Conservation (phyloP, 2,797 vertebrate species). For the Malurus leucopterus region DNA sequence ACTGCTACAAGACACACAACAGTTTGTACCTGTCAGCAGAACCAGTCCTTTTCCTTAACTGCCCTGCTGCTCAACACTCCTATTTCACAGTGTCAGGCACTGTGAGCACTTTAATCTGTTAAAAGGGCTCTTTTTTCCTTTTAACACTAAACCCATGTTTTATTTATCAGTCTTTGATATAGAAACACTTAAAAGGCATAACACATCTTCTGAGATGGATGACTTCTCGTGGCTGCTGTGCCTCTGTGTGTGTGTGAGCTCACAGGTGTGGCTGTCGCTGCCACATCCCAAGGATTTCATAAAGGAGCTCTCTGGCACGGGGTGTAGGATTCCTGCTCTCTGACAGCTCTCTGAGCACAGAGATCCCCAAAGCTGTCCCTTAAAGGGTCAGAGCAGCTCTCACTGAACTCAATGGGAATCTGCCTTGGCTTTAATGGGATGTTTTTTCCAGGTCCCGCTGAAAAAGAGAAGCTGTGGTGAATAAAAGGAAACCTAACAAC, state of each 20-base stretch:
- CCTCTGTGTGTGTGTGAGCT: neutral
- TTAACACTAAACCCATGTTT: constrained; percentile 59
- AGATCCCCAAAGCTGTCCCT: neutral
- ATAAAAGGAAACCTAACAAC: neutral
- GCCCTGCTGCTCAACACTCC: constrained; percentile 42
- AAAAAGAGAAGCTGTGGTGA: neutral
- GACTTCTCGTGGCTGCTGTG: neutral
- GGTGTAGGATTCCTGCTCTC: neutral
- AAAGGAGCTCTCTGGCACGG: neutral
- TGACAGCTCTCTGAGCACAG: neutral
- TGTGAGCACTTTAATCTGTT: constrained; percentile 66
- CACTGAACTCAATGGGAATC: neutral
- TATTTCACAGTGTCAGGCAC: constrained; percentile 59
- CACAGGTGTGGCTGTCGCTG: neutral
- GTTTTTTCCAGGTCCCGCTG: neutral
- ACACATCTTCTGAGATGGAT: constrained; percentile 45
- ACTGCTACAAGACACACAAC: neutral
- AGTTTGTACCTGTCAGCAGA: constrained; percentile 46
- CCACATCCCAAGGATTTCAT: neutral
- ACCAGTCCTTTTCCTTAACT: constrained; percentile 37
- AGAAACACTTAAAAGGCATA: constrained; percentile 47
- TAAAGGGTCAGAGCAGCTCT: neutral
- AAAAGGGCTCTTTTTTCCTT: constrained; percentile 55
- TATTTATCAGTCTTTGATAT: constrained; percentile 67
- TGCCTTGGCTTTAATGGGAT: neutral